Base-by-base conservation (phyloP, 2,797 vertebrate species). In the Galagoides demidoff region DNA sequence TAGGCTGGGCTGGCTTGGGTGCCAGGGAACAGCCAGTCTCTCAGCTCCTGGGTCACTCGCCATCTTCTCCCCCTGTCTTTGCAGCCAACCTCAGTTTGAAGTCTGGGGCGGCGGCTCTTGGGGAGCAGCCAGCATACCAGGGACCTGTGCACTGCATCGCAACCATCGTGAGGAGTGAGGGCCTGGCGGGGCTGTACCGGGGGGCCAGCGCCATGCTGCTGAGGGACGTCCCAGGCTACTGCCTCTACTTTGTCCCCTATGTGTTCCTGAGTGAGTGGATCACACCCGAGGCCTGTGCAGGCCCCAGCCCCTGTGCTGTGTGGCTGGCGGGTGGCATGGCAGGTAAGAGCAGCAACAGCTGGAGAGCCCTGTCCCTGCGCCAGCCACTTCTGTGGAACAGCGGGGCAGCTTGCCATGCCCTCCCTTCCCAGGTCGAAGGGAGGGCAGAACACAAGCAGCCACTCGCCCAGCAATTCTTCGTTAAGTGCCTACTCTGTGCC, bases 161-260 rank as follows among this genome's bases (percentile, higher is more conserved):
- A 96, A 99, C 98, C 97, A 99, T 99, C 86, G 97, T 99, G 61
- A 98, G 98, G 97, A 98, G 98, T 0, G 99, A 99, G 91, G 99
- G 99, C 55, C 88, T 99, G 95, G 96, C 95, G 19, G 99, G 99
- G 14, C 97, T 99, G 29, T 99, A 99, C 98, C 98, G 99, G 55
- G 99, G 99, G 0, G 98, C 98, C 0, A 98, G 98, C 0, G 99
- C 99, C 97, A 99, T 99, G 99, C 87, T 99, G 45, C 98, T 99
- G 90, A 98, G 99, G 95, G 99, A 99, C 22, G 89, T 99, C 31
- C 99, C 99, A 0, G 99, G 99, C 1, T 99, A 99, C 93, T 98
- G 98, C 4, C 98, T 99, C 89, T 99, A 99, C 98, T 99, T 99
- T 96, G 98, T 99, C 95, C 99, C 99, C 0, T 99, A 99, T 13